A percentile compares a stretch with the other conserved stretches of the same genome.
These are phyloP conservation scores for Mus musculus DNA, from an alignment of 2,113 vertebrate genomes.

Conservation along the genomic window DNA sequence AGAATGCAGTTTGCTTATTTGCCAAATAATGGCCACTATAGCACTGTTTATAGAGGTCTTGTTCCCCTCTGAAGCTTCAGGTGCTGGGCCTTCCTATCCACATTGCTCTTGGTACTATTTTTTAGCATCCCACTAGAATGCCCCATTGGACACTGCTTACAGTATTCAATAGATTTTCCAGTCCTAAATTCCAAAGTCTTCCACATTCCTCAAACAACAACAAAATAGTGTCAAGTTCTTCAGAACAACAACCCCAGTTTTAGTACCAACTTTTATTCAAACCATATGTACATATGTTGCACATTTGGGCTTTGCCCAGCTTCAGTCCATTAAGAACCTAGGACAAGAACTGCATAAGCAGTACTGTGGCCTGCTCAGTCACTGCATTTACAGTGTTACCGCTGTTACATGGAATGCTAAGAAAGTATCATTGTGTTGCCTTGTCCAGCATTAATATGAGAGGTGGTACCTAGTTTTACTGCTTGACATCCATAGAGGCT, in stretches of 20 bases:
- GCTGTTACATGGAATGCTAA: not conserved
- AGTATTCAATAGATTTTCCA: not conserved
- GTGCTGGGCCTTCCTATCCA: not conserved
- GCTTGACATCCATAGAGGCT: not conserved
- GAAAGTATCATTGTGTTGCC: not conserved
- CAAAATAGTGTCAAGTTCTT: not conserved
- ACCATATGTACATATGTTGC: not conserved
- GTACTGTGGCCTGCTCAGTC: not conserved
- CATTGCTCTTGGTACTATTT: not conserved
- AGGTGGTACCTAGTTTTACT: not conserved
- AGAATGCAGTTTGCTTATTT: not conserved
- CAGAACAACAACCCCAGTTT: not conserved
- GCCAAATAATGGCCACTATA: not conserved
- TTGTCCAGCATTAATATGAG: not conserved
- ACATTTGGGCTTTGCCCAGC: not conserved
- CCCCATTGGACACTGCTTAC: not conserved
- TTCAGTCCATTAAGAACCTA: not conserved
- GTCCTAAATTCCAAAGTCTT: not conserved
- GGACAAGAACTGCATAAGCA: rapidly evolving
- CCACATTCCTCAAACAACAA: not conserved
- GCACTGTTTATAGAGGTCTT: not conserved
- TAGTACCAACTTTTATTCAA: not conserved
- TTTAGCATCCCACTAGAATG: not conserved
- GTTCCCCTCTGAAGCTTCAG: not conserved
- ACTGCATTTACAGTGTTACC: not conserved